Percentiles rank a stretch among this genome's conserved stretches.
Evolutionary conservation across 2,888 invertebrate genomes (phyloP).

Genomic region (Cephonodes hylas): DNA sequence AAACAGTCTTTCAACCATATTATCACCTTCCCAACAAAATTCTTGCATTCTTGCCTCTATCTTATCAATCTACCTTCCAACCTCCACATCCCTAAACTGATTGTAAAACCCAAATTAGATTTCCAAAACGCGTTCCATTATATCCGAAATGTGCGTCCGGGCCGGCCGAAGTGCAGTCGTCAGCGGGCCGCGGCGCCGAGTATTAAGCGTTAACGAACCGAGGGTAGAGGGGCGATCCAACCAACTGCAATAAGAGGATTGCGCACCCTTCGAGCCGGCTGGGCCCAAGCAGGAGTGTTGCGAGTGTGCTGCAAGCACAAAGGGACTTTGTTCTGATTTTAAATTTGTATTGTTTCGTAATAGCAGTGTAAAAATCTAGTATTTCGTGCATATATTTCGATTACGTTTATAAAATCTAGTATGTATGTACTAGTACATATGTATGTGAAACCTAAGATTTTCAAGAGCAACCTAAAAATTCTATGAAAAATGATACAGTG

Average conservation of each 20-base stretch:
- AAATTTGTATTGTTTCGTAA: no score
- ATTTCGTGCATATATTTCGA: no score
- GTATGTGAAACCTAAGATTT: no score
- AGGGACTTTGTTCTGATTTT: not conserved
- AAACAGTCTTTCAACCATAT: no score
- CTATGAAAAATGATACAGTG: no score
- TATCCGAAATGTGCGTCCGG: slow-evolving; percentile 10
- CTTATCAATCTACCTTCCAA: no score
- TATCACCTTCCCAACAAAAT: no score
- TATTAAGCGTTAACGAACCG: slow-evolving; percentile 69
- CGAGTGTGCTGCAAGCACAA: not conserved
- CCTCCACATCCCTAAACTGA: not conserved
- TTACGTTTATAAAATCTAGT: no score
- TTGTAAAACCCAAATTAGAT: slow-evolving; percentile 3
- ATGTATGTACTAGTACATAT: no score
- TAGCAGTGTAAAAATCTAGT: no score
- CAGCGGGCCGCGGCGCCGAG: slow-evolving; percentile 43
- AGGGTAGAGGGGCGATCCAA: slow-evolving; percentile 50
- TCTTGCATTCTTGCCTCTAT: no score
- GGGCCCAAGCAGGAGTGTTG: slow-evolving; percentile 31
- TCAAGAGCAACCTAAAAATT: no score
- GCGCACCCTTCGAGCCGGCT: slow-evolving; percentile 59
- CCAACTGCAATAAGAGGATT: slow-evolving; percentile 80
- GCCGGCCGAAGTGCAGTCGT: slow-evolving; percentile 66
- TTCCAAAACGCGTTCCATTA: not conserved